phyloP scores from a whole-genome alignment of 2,797 vertebrate species.

The Jordanella pulchra region DNA sequence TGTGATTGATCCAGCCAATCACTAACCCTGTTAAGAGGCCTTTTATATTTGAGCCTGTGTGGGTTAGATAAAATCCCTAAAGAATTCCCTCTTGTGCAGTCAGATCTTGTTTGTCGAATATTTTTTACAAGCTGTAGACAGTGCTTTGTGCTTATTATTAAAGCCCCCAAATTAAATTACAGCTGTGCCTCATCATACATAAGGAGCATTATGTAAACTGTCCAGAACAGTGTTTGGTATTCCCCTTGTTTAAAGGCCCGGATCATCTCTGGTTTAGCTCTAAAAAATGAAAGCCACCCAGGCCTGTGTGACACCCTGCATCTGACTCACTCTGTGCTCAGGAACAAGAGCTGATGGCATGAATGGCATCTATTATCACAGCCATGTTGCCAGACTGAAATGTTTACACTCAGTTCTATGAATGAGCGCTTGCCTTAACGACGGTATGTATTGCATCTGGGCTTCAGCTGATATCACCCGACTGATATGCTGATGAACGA shows the following conservation, averaged over 20 bases:
- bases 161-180: neutral
- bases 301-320: neutral
- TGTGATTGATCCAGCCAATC: no score
- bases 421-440: neutral
- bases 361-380: conserved; percentile 43
- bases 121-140: no score
- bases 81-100: no score
- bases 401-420: conserved; percentile 40
- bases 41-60: no score
- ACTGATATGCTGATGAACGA: conserved; percentile 33
- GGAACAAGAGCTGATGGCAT: conserved; percentile 37
- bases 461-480: neutral
- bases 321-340: conserved; percentile 9
- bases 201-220: neutral
- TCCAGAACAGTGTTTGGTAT: neutral
- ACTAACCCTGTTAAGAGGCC: no score
- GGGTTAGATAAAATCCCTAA: no score
- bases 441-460: neutral
- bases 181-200: no score
- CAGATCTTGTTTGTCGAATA: no score
- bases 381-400: conserved; percentile 38
- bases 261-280: neutral
- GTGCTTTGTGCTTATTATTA: no score
- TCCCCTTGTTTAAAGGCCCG: neutral
- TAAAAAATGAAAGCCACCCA: neutral